Evolutionary conservation across 2,888 invertebrate genomes (phyloP).

Genomic region (Thelaira solivaga): DNA sequence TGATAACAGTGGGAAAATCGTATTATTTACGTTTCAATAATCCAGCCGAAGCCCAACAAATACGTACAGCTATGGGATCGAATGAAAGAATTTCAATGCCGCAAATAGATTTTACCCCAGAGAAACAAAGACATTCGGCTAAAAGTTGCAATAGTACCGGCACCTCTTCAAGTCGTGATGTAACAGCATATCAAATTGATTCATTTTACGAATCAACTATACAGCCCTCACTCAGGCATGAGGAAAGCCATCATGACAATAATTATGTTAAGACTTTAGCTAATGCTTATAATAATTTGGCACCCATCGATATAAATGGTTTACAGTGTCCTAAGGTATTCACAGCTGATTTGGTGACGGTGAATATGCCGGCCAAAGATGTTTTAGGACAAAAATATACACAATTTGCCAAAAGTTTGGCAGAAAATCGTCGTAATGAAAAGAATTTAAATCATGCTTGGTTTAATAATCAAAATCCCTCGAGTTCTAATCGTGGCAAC

Average conservation of each 20-base stretch:
- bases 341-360: conserved; percentile 85
- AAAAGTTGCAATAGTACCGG: conserved; percentile 59
- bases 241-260: neutral
- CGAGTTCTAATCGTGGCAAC: conserved; percentile 30
- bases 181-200: conserved; percentile 67
- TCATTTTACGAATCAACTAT: conserved; percentile 73
- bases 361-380: conserved; percentile 89
- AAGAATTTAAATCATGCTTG: conserved; percentile 71
- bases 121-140: conserved; percentile 62
- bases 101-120: conserved; percentile 82
- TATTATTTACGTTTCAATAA: conserved; percentile 96
- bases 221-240: conserved; percentile 60
- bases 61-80: conserved; percentile 86
- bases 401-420: conserved; percentile 79
- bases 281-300: conserved; percentile 36
- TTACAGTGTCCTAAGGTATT: conserved; percentile 86
- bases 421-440: conserved; percentile 77
- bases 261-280: conserved; percentile 32
- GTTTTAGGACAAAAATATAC: conserved; percentile 84
- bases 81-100: conserved; percentile 88
- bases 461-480: conserved; percentile 66
- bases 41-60: conserved; percentile 91
- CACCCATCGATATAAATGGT: conserved; percentile 80
- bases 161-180: conserved; percentile 36
- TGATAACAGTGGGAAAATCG: conserved; percentile 93